phyloP scores from a whole-genome alignment of 2,113 vertebrate species.

The Todiramphus saurophagus region DNA sequence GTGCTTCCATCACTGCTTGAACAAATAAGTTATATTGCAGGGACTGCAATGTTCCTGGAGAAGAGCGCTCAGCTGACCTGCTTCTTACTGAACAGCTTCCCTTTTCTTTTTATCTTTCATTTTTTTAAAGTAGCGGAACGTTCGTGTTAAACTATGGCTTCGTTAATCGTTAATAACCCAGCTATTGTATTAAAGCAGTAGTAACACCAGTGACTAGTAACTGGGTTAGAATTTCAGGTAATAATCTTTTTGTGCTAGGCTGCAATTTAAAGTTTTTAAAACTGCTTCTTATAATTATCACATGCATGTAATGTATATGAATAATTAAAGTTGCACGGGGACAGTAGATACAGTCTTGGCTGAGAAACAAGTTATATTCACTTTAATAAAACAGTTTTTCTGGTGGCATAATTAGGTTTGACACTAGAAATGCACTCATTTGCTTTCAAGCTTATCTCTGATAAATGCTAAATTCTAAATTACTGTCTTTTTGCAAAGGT shows the following conservation, averaged over 20 bases:
- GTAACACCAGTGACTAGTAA: neutral
- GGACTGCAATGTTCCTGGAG: neutral
- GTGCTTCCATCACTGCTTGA: neutral
- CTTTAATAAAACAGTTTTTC: neutral
- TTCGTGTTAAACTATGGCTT: neutral
- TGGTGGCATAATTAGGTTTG: neutral
- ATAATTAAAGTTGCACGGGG: neutral
- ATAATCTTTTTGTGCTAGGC: neutral
- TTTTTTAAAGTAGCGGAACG: neutral
- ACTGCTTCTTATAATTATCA: neutral
- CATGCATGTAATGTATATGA: neutral
- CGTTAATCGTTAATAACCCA: neutral
- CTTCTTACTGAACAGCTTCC: neutral
- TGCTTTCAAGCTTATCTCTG: neutral
- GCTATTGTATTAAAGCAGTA: neutral
- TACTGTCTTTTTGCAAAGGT: neutral
- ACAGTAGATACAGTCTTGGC: neutral
- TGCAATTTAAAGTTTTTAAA: neutral
- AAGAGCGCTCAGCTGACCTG: neutral
- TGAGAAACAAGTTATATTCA: neutral
- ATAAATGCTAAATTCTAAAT: neutral
- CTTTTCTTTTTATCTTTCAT: neutral
- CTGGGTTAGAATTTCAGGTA: neutral
- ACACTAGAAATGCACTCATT: neutral
- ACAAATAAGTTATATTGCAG: neutral